Evolutionary conservation across 2,888 invertebrate species (phyloP).

Genomic region (Plutella xylostella): DNA sequence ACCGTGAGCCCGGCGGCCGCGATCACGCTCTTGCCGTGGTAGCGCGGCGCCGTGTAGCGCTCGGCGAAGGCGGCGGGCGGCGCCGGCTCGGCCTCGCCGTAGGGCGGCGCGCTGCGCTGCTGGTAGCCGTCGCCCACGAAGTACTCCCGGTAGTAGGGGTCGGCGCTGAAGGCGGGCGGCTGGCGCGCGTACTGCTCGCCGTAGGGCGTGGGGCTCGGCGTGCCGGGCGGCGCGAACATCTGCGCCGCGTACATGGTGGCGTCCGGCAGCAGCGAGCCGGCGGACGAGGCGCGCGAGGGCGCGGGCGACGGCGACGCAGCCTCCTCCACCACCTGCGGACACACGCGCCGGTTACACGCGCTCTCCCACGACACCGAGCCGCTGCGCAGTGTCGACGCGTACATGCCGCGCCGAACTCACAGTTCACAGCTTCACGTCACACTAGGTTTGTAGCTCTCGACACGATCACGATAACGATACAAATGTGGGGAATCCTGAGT

Average conservation of each 20-base stretch:
- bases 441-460: constrained; percentile 42
- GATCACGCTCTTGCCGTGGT: constrained; percentile 80
- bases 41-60: constrained; percentile 76
- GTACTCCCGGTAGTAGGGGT: constrained; percentile 86
- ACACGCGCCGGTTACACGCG: constrained; percentile 75
- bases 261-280: constrained; percentile 71
- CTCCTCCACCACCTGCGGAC: constrained; percentile 72
- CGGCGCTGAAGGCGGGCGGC: constrained; percentile 74
- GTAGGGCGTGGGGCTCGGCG: constrained; percentile 75
- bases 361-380: constrained; percentile 67
- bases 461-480: constrained; percentile 49
- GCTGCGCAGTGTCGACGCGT: constrained; percentile 72
- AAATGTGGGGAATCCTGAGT: constrained; percentile 30
- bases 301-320: constrained; percentile 73
- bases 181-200: constrained; percentile 61
- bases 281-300: constrained; percentile 71
- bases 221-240: constrained; percentile 77
- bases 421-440: constrained; percentile 63
- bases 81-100: constrained; percentile 68
- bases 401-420: constrained; percentile 62
- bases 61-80: constrained; percentile 76
- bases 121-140: constrained; percentile 75
- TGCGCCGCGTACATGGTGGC: constrained; percentile 76
- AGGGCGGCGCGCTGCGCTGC: constrained; percentile 69
- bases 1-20: constrained; percentile 87